These are phyloP conservation scores for Clusia tigrina DNA, from an alignment of 2,888 invertebrate genomes.

Conservation along the genomic window DNA sequence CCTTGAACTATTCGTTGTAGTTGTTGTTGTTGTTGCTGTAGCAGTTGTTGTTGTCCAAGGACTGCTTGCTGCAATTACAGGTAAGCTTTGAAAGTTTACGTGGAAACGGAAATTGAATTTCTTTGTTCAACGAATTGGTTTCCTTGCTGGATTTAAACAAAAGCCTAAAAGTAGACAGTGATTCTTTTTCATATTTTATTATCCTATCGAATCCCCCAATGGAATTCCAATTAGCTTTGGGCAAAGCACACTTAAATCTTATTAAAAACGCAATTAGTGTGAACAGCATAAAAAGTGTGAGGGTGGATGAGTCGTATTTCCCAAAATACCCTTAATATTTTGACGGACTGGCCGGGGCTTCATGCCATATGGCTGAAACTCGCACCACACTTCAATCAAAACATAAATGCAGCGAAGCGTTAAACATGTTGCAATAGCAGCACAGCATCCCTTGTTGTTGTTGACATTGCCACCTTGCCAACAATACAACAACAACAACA, in stretches of 20 bases:
- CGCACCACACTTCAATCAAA: slow-evolving; percentile 12
- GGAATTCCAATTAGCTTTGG: slow-evolving; percentile 8
- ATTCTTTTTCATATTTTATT: too few relatives aligned
- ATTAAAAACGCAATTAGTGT: slow-evolving; percentile 31
- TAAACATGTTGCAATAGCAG: not conserved
- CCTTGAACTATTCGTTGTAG: slow-evolving; percentile 58
- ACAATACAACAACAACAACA: slow-evolving; percentile 27
- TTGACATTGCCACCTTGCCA: slow-evolving; percentile 19
- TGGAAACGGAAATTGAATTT: not conserved
- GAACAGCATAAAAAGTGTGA: not conserved
- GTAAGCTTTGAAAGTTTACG: not conserved
- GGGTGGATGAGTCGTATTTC: not conserved
- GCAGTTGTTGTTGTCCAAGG: slow-evolving; percentile 18
- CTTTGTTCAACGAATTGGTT: not conserved
- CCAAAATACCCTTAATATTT: slow-evolving; percentile 12
- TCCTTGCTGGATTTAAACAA: too few relatives aligned
- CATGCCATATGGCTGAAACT: slow-evolving; percentile 45
- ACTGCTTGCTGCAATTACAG: slow-evolving; percentile 2
- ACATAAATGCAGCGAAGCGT: slow-evolving; percentile 9
- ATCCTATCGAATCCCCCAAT: slow-evolving; percentile 33
- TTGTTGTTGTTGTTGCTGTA: slow-evolving; percentile 25
- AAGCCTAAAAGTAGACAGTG: too few relatives aligned
- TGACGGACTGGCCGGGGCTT: slow-evolving; percentile 31
- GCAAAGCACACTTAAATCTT: not conserved
- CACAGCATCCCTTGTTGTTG: slow-evolving; percentile 32